These are phyloP conservation scores for Drosophila subpulchrella DNA, from an alignment of 1,140 invertebrate genomes.

Conservation along the genomic window DNA sequence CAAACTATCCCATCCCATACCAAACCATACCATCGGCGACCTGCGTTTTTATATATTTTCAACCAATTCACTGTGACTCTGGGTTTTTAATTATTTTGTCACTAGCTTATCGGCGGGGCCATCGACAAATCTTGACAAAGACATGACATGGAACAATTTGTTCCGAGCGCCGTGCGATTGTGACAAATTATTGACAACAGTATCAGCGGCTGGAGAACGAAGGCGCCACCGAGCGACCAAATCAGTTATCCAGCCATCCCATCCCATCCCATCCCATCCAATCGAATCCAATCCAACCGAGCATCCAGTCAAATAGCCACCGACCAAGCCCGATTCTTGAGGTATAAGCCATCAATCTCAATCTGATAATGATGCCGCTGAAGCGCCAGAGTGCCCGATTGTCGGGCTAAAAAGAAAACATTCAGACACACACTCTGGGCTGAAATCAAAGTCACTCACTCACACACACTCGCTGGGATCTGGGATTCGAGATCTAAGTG, in stretches of 20 bases:
- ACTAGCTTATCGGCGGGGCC: slow-evolving; percentile 69
- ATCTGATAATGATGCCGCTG: slow-evolving; percentile 76
- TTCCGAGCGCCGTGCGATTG: slow-evolving; percentile 75
- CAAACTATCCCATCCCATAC: too few species aligned
- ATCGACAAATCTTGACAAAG: slow-evolving; percentile 79
- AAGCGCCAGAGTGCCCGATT: slow-evolving; percentile 61
- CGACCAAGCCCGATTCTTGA: slow-evolving; percentile 6
- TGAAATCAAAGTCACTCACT: slow-evolving; percentile 36
- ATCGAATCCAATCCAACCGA: background rate
- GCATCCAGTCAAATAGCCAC: slow-evolving; percentile 11
- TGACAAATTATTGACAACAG: slow-evolving; percentile 84
- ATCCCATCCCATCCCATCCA: background rate
- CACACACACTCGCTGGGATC: slow-evolving; percentile 12
- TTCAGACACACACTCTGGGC: slow-evolving; percentile 1
- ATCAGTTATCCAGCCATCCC: background rate
- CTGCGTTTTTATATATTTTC: background rate
- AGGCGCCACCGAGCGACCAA: slow-evolving; percentile 5
- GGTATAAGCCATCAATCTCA: slow-evolving; percentile 76
- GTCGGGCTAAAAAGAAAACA: slow-evolving; percentile 29
- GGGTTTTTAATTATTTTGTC: slow-evolving; percentile 83
- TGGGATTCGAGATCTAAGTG: slow-evolving; percentile 22
- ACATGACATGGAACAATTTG: slow-evolving; percentile 83
- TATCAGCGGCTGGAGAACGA: slow-evolving; percentile 37
- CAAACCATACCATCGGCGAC: background rate
- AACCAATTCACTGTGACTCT: slow-evolving; percentile 34